Evolutionary conservation across 2,113 vertebrate genomes (phyloP), one percentile per base, ranked within the genome.

Genomic region (Crypturellus undulatus): DNA sequence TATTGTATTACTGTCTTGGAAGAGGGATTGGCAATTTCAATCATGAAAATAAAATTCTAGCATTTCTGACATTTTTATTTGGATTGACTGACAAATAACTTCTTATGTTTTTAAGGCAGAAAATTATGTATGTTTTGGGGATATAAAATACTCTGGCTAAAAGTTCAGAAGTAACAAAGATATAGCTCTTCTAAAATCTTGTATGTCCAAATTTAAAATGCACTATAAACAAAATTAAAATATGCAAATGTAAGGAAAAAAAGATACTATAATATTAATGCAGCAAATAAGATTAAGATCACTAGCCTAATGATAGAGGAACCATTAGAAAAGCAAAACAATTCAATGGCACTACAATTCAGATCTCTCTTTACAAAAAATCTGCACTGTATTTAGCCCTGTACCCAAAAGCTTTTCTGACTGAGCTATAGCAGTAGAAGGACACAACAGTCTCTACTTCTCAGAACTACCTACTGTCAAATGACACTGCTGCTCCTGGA

Each of bases 41-140:
- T 91, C 18, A 59, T 36, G 38, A 95, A 93, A 96, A 92, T 67
- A 94, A 95, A 95, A 91, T 90, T 94, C 78, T 81, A 67, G n/a
- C 38, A 91, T 93, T 92, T 95, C 76, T 95, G 63, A 96, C 64
- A 84, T 80, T 94, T 95, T 96, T 85, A 94, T 97, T 97, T 96
- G 95, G 84, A 93, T 89, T 93, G 70, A 91, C 49, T 94, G 93
- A 94, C 65, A 97, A 98, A 97, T 89, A 94, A 92, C 34, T 96
- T 95, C 32, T 43, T 87, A 79, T 36, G 49, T 82, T 15, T 96
- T 94, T 93, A 96, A 94, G 91, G 49, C 5, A 95, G 76, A 95
- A 95, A 96, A 90, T 42, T 89, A 69, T 86, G 62, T 79, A 43
- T 88, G 47, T n/a, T 90, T 84, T 58, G 62, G 62, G 73, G 42